Evolutionary conservation across 2,113 vertebrate species (phyloP).

Genomic region (Microcebus ravelobensis): DNA sequence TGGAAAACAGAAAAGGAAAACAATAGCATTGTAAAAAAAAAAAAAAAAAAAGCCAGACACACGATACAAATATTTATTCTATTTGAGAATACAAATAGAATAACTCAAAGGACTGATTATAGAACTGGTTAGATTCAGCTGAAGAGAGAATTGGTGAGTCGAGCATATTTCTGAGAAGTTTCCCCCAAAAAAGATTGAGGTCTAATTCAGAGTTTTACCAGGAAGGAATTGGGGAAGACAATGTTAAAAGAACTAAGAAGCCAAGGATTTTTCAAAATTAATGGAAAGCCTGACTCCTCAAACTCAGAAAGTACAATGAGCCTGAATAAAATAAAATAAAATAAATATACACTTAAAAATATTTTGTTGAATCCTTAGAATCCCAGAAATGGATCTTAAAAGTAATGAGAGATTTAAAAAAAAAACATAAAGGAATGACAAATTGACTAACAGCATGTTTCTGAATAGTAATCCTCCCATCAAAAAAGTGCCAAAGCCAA

Average conservation of each 20-base stretch:
- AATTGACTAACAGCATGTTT: neutral
- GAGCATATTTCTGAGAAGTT: neutral
- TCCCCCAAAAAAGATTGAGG: neutral
- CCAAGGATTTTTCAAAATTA: neutral
- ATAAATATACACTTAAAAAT: neutral
- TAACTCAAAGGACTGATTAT: neutral
- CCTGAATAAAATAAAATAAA: neutral
- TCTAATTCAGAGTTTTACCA: neutral
- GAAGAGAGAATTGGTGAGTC: neutral
- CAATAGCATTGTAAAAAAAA: neutral
- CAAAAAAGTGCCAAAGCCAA: neutral
- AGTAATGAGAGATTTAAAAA: neutral
- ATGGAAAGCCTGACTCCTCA: neutral
- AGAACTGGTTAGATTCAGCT: neutral
- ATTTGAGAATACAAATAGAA: neutral
- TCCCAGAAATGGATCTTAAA: neutral
- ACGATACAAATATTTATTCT: neutral
- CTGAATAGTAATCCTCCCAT: neutral
- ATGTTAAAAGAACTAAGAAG: neutral
- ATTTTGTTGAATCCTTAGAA: slow-evolving; percentile 16
- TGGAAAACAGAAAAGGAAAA: neutral
- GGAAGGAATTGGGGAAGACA: neutral
- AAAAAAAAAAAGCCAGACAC: neutral
- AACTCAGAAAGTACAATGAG: neutral
- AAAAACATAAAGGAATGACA: neutral